Evolutionary conservation across 2,797 vertebrate species (phyloP).

Genomic region (Babyrousa celebensis): DNA sequence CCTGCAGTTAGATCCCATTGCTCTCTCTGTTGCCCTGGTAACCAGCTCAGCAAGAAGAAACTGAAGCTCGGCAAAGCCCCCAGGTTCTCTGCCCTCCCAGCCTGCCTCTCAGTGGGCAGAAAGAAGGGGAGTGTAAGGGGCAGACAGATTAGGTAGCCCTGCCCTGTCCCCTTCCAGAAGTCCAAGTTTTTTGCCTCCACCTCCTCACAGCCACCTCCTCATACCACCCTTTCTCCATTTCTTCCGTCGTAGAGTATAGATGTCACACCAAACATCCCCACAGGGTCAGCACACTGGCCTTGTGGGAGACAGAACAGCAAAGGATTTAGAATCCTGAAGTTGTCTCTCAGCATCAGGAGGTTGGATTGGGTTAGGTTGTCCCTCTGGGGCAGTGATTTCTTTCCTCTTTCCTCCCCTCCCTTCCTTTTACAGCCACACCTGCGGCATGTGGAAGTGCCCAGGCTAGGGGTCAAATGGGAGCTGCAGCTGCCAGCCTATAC

Average conservation of each 20-base stretch:
- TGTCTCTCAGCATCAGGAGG: not conserved
- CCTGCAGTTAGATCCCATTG: constrained; percentile 81
- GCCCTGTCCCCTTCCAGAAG: not conserved
- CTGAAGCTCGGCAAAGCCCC: constrained; percentile 78
- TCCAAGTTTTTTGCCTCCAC: not conserved
- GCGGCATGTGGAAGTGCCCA: too few relatives aligned
- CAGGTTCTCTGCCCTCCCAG: constrained; percentile 70
- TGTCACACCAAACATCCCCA: not conserved
- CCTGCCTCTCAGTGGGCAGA: constrained; percentile 58
- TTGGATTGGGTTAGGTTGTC: not conserved
- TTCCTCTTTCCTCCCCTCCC: too few relatives aligned
- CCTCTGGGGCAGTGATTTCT: not conserved
- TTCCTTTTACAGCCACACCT: too few relatives aligned
- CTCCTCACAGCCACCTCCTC: constrained; percentile 8
- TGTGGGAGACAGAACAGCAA: not conserved
- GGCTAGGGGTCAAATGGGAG: too few relatives aligned
- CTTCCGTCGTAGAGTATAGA: not conserved
- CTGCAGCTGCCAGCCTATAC: too few relatives aligned
- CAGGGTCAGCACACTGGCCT: not conserved
- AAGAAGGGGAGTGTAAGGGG: constrained; percentile 17
- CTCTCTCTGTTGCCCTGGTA: constrained; percentile 86
- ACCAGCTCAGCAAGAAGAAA: constrained; percentile 81
- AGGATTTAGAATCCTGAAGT: not conserved
- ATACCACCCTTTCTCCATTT: not conserved
- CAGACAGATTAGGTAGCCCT: constrained; percentile 13